A percentile compares a stretch with the other conserved stretches of the same genome.
These are phyloP conservation scores for Hemiscyllium ocellatum DNA, from an alignment of 2,113 vertebrate genomes.

Conservation along the genomic window DNA sequence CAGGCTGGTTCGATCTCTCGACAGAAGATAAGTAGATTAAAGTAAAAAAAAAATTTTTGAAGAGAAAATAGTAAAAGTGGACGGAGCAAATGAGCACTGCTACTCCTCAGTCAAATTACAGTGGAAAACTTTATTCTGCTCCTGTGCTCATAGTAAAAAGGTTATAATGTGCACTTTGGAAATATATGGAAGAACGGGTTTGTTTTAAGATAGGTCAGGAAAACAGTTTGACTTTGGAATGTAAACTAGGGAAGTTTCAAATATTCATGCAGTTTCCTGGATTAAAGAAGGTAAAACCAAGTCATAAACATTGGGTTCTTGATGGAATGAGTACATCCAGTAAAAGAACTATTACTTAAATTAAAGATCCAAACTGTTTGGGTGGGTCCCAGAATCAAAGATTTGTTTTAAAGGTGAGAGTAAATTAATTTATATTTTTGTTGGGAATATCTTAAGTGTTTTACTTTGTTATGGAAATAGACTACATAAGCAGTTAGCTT, in stretches of 20 bases:
- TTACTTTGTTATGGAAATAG: not conserved
- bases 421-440: not conserved
- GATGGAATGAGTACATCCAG: not conserved
- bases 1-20: too few relatives aligned
- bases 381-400: not conserved
- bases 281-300: not conserved
- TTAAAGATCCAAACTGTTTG: not conserved
- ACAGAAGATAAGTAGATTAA: too few relatives aligned
- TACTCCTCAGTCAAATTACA: too few relatives aligned
- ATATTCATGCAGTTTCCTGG: not conserved
- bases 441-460: not conserved
- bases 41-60: too few relatives aligned
- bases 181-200: not conserved
- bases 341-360: not conserved
- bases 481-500: not conserved
- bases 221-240: not conserved
- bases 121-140: too few relatives aligned
- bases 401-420: not conserved
- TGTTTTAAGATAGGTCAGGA: not conserved
- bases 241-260: not conserved
- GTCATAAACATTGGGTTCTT: not conserved
- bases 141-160: not conserved
- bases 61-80: too few relatives aligned
- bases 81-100: too few relatives aligned
- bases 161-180: not conserved